Conservation (phyloP, 2,797 vertebrate genomes). For the Rhinella marina region DNA sequence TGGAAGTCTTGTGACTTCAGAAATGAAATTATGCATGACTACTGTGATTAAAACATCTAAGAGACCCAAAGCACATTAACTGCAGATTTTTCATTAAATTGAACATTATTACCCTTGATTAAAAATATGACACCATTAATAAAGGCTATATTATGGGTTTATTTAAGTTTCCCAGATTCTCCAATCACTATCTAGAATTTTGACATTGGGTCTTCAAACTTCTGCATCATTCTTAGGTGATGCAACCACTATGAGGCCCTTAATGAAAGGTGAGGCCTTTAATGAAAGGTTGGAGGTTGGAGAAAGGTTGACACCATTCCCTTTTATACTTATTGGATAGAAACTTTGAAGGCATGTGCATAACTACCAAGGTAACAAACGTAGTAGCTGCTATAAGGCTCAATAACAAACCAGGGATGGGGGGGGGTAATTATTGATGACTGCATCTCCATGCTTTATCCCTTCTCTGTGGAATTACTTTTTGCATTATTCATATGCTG, state of each 20-base stretch:
- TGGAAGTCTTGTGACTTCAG: slow-evolving; percentile 46
- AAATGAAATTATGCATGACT: slow-evolving; percentile 45
- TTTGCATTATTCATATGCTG: too few relatives aligned
- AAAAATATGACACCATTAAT: slow-evolving; percentile 82
- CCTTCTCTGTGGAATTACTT: too few relatives aligned
- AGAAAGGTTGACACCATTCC: too few relatives aligned
- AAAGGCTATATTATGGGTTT: slow-evolving; percentile 83
- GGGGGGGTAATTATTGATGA: too few relatives aligned
- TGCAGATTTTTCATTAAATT: slow-evolving; percentile 84
- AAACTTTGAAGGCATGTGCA: too few relatives aligned
- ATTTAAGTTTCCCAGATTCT: slow-evolving; percentile 81
- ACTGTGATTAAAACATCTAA: slow-evolving; percentile 64
- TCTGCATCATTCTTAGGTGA: not conserved
- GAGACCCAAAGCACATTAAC: slow-evolving; percentile 73
- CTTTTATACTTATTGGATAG: too few relatives aligned
- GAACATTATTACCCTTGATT: slow-evolving; percentile 85
- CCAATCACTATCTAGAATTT: slow-evolving; percentile 80
- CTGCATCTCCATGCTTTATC: too few relatives aligned
- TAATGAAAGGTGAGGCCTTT: too few relatives aligned
- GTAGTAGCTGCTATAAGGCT: too few relatives aligned
- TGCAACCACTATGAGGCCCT: not conserved
- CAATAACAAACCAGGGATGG: too few relatives aligned
- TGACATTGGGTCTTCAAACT: slow-evolving; percentile 64
- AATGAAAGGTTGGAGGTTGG: too few relatives aligned
- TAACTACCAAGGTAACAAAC: too few relatives aligned